phyloP scores from a whole-genome alignment of 2,113 vertebrate genomes.

The Nasalis larvatus region DNA sequence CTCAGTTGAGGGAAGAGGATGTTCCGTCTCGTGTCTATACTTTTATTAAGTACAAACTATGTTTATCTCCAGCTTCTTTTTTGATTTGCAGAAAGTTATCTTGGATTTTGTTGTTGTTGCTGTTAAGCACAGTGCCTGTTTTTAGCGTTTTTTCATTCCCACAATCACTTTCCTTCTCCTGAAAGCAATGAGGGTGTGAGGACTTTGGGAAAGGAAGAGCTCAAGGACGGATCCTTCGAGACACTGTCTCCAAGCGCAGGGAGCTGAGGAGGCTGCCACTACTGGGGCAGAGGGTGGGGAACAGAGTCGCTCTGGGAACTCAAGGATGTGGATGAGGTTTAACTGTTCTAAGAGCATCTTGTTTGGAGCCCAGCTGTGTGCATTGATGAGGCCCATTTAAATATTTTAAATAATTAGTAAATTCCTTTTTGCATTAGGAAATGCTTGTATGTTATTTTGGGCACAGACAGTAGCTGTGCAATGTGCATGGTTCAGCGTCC shows the following conservation, averaged over 20 bases:
- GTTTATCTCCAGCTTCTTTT: not conserved
- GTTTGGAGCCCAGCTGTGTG: not conserved
- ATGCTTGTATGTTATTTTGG: not conserved
- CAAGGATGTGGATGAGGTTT: not conserved
- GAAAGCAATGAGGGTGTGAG: not conserved
- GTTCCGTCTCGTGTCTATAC: not conserved
- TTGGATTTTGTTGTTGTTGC: not conserved
- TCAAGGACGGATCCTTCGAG: not conserved
- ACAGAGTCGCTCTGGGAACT: not conserved
- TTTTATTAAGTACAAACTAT: not conserved
- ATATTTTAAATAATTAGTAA: constrained; percentile 32
- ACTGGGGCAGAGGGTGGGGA: fast-evolving
- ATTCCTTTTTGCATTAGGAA: not conserved
- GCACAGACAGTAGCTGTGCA: fast-evolving
- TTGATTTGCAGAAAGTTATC: not conserved
- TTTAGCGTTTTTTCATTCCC: not conserved
- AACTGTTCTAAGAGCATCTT: not conserved
- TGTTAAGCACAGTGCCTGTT: not conserved
- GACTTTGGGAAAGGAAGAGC: not conserved
- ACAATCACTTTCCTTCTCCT: not conserved
- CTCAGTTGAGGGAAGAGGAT: not conserved
- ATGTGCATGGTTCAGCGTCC: fast-evolving
- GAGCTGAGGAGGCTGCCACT: not conserved
- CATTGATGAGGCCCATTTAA: not conserved
- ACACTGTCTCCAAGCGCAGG: not conserved